Evolutionary conservation across 2,797 vertebrate genomes (phyloP), one percentile per base, ranked within the genome.

Genomic region (Tinamus major): DNA sequence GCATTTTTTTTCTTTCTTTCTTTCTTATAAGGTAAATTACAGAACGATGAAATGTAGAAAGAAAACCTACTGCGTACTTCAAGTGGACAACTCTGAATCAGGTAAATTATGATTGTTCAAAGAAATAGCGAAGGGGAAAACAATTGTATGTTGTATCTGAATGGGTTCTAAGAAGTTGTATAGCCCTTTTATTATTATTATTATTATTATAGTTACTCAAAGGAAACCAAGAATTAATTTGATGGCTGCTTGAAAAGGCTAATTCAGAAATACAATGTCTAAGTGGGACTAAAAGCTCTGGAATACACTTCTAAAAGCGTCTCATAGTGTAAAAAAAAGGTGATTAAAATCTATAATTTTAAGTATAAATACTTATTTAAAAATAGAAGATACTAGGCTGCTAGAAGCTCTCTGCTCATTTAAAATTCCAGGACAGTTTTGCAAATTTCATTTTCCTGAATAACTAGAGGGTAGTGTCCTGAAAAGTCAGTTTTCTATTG

Each of bases 221-320:
- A 81, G 61, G 84, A 46, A 87, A 79, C n/a, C 33, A 19, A 42
- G 89, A 85, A 63, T 68, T 61, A 68, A 69, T 71, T 87, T 93
- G 27, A 82, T 27, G 74, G 48, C 27, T 92, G 69, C 39, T 94
- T 95, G 70, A 62, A 87, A 85, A 48, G 26, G 91, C 84, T 89
- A 89, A 91, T 79, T 92, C 63, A 76, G 77, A 93, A 87, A 76
- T 31, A 61, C 11, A 62, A 7, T 55, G 42, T 46, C 71, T 87
- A 27, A 71, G 41, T 89, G 93, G 29, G 69, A 75, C 35, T 85
- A 89, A 33, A 88, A 92, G 31, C 37, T 55, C 12, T 55, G 58
- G 59, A 92, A 90, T 64, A 61, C 24, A 61, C 72, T 90, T 76
- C 35, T 79, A 72, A 80, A 82, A 91, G n/a, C 39, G 68, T 49